These are phyloP conservation scores for Cyphomyrmex costatus DNA, from an alignment of 1,140 invertebrate genomes.

Conservation along the genomic window DNA sequence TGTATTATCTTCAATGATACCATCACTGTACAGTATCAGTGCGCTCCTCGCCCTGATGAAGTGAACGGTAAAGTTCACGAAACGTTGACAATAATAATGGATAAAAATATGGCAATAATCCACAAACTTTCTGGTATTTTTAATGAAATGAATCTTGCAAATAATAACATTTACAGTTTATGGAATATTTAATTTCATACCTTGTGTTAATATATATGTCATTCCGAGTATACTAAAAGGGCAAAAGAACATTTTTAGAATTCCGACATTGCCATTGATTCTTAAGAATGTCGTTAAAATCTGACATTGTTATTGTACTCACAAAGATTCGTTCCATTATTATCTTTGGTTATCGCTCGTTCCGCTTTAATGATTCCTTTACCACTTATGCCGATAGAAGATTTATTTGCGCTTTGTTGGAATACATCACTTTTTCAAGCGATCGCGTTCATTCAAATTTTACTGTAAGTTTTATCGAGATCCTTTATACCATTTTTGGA, in stretches of 20 bases:
- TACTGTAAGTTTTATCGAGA: background rate
- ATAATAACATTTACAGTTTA: background rate
- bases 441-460: background rate
- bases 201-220: background rate
- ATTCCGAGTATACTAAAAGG: background rate
- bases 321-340: slow-evolving; percentile 8
- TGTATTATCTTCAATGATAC: too few relatives aligned
- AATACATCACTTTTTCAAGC: background rate
- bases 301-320: slow-evolving; percentile 23
- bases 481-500: background rate
- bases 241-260: background rate
- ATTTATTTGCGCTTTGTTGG: slow-evolving; percentile 3
- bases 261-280: background rate
- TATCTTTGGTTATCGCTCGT: slow-evolving; percentile 13
- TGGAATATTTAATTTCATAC: slow-evolving; percentile 6
- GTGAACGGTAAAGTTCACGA: too few relatives aligned
- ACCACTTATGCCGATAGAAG: background rate
- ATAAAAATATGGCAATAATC: too few relatives aligned
- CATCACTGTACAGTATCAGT: too few relatives aligned
- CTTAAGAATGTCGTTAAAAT: slow-evolving; percentile 19
- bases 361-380: slow-evolving; percentile 30
- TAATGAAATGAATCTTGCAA: background rate
- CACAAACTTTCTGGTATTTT: background rate
- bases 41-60: too few relatives aligned
- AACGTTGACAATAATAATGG: too few relatives aligned